Evolutionary conservation across 1,140 invertebrate genomes (phyloP).

Genomic region (Zaprionus gabonicus): DNA sequence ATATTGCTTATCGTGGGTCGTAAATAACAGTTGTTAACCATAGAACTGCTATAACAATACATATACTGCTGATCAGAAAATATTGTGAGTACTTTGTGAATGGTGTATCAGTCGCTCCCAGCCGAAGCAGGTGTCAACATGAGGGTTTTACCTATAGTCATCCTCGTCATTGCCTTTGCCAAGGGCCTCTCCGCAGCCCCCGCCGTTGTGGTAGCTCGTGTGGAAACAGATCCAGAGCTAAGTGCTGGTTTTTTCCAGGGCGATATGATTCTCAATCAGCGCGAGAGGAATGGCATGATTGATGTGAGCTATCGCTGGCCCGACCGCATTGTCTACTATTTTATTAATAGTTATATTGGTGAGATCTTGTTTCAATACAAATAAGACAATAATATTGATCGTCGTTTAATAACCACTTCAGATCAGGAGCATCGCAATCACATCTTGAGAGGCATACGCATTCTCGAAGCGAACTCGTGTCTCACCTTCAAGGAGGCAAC

Average conservation of each 20-base stretch:
- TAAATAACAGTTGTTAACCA: constrained; percentile 28
- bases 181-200: constrained; percentile 44
- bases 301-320: constrained; percentile 87
- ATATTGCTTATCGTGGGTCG: background rate
- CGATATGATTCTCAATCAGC: constrained; percentile 55
- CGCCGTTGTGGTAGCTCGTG: constrained; percentile 6
- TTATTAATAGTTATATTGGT: constrained; percentile 85
- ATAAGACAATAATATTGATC: background rate
- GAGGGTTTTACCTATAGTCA: constrained; percentile 1
- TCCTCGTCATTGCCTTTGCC: background rate
- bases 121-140: constrained; percentile 20
- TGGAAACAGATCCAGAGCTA: constrained; percentile 68
- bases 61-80: constrained; percentile 1
- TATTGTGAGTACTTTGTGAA: background rate
- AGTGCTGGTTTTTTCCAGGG: constrained; percentile 67
- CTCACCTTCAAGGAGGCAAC: constrained; percentile 64
- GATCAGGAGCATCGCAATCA: constrained; percentile 65
- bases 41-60: constrained; percentile 18
- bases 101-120: constrained; percentile 7
- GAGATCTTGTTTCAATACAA: background rate
- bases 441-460: constrained; percentile 63
- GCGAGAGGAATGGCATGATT: constrained; percentile 86
- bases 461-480: constrained; percentile 59
- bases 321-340: constrained; percentile 87
- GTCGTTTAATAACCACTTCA: background rate